Conservation (phyloP, 2,797 vertebrate species). For the Dryobates pubescens region DNA sequence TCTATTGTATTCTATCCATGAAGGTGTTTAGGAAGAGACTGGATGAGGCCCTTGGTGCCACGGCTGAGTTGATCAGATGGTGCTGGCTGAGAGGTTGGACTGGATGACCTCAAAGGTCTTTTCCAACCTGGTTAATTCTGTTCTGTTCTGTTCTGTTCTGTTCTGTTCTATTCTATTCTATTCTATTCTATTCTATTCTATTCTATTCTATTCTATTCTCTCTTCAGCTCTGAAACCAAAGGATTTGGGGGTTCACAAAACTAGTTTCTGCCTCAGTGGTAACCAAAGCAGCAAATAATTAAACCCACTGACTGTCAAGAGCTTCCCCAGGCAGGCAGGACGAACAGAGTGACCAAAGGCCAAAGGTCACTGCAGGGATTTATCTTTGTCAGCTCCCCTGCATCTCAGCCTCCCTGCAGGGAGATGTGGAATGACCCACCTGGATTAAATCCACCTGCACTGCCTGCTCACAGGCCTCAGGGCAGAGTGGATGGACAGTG, state of each 20-base stretch:
- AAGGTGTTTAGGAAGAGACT: too few species aligned
- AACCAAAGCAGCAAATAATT: background rate
- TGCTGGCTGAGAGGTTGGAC: too few species aligned
- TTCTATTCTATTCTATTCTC: too few species aligned
- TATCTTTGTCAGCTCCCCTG: background rate
- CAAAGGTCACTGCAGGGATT: background rate
- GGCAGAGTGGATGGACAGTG: too few species aligned
- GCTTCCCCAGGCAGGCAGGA: background rate
- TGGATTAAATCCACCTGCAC: background rate
- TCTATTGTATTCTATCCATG: too few species aligned
- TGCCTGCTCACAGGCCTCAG: background rate
- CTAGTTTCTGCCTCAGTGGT: background rate
- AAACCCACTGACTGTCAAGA: background rate
- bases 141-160: too few species aligned
- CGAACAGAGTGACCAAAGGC: background rate
- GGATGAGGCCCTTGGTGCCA: too few species aligned
- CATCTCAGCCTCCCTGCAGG: background rate
- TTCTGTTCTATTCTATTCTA: too few species aligned
- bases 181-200: too few species aligned
- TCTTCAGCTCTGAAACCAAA: background rate
- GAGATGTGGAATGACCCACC: slow-evolving; percentile 31
- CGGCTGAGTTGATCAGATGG: too few species aligned
- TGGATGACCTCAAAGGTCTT: too few species aligned
- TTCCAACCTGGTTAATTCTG: too few species aligned
- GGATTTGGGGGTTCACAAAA: background rate